phyloP scores from a whole-genome alignment of 1,140 invertebrate species.

The Zaprionus ghesquierei region DNA sequence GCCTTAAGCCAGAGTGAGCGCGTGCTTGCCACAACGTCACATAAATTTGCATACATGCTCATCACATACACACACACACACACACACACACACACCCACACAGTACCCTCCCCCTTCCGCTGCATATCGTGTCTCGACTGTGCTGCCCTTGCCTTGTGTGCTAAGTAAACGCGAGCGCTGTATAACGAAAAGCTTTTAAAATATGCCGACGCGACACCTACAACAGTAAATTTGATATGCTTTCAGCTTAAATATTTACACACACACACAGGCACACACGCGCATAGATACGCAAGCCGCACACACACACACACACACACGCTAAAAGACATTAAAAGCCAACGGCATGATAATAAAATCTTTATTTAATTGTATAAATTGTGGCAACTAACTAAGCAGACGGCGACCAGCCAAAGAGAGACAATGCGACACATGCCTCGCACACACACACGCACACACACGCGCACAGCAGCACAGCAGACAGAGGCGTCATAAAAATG shows the following conservation, averaged over 20 bases:
- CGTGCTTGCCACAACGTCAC: slow-evolving; percentile 74
- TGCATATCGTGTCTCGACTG: neutral
- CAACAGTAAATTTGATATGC: slow-evolving; percentile 76
- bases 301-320: slow-evolving; percentile 16
- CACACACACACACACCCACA: neutral
- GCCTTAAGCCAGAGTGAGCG: slow-evolving; percentile 73
- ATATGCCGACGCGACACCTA: slow-evolving; percentile 82
- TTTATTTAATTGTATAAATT: slow-evolving; percentile 81
- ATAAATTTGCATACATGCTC: slow-evolving; percentile 75
- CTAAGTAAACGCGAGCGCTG: slow-evolving; percentile 67
- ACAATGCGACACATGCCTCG: slow-evolving; percentile 38
- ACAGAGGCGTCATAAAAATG: slow-evolving; percentile 71
- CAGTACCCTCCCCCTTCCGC: neutral
- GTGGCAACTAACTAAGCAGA: slow-evolving; percentile 55
- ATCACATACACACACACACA: slow-evolving; percentile 27
- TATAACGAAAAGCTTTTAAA: slow-evolving; percentile 82
- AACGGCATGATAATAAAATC: slow-evolving; percentile 75
- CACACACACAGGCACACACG: slow-evolving; percentile 29
- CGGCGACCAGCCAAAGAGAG: slow-evolving; percentile 21
- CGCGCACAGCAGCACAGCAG: slow-evolving; percentile 1
- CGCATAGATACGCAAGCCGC: slow-evolving; percentile 6
- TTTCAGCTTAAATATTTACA: slow-evolving; percentile 75
- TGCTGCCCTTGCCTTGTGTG: slow-evolving; percentile 29
- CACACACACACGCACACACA: neutral
- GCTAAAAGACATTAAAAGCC: slow-evolving; percentile 47